Percentiles rank a stretch among this genome's conserved stretches.
Evolutionary conservation across 2,888 invertebrate species (phyloP).

Genomic region (Crioceris asparagi): DNA sequence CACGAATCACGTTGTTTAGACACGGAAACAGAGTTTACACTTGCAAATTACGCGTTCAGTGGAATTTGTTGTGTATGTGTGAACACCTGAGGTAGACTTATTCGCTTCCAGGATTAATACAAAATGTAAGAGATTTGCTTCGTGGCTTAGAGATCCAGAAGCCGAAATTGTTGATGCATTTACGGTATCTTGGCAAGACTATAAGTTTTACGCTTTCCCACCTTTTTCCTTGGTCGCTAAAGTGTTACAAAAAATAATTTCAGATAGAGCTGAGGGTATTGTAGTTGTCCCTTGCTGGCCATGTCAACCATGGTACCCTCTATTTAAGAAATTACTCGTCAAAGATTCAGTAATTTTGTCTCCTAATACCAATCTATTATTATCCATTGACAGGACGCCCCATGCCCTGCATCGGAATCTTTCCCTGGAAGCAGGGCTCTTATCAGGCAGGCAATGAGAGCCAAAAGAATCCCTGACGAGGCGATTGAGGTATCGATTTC

Average conservation of each 20-base stretch:
- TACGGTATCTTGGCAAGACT: slow-evolving; percentile 4
- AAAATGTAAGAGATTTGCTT: slow-evolving; percentile 7
- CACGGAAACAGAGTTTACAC: slow-evolving; percentile 8
- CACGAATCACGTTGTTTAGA: not conserved
- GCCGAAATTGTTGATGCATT: slow-evolving; percentile 7
- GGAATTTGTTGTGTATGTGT: not conserved
- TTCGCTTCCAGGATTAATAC: slow-evolving; percentile 5
- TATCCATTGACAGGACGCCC: slow-evolving; percentile 16
- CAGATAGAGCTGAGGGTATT: slow-evolving; percentile 4
- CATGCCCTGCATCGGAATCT: slow-evolving; percentile 19
- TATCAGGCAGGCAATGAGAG: slow-evolving; percentile 20
- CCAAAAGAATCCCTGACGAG: slow-evolving; percentile 14
- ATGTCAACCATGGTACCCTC: slow-evolving; percentile 7
- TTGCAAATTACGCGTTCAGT: slow-evolving; percentile 1
- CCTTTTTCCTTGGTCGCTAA: slow-evolving; percentile 2
- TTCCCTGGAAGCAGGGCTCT: slow-evolving; percentile 23
- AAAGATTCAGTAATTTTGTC: not conserved
- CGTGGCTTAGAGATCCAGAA: slow-evolving; percentile 7
- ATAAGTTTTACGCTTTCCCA: slow-evolving; percentile 4
- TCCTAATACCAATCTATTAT: slow-evolving; percentile 13
- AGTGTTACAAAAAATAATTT: slow-evolving; percentile 3
- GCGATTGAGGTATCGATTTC: slow-evolving; percentile 13
- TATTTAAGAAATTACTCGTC: slow-evolving; percentile 6
- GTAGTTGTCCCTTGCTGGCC: slow-evolving; percentile 9
- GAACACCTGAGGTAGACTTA: slow-evolving; percentile 4